Evolutionary conservation across 2,888 invertebrate genomes (phyloP), one percentile per base, ranked within the genome.

Genomic region (Tethea ocularis): DNA sequence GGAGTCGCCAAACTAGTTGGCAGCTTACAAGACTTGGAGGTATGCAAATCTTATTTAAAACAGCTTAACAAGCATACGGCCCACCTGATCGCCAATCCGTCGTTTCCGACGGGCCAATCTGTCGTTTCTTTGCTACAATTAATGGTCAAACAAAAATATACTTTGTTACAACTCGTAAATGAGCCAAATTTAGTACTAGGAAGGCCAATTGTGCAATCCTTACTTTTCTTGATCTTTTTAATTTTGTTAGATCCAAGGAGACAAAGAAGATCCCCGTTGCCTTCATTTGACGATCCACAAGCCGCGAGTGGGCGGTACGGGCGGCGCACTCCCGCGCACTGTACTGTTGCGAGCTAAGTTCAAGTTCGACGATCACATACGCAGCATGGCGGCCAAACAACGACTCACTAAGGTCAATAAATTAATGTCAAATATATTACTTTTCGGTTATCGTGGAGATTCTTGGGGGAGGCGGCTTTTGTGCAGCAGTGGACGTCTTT

Each of bases 381-480:
- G 99, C 33, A 99, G 99, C 82, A 99, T 99, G 99, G 99, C 99
- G 20, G 99, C 99, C 24, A 99, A 99, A 80, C 99, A 99, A 86
- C 86, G 96, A 51, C 87, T 96, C 7, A 95, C 95, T 1, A 96
- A 97, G 97, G 97, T 96, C 0, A 13, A 13, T 13, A 38, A 6
- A 2, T 1, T n/a, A 38, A 6, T n/a, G n/a, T n/a, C 2, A 7
- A 33, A 13, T 13, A 7, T 33, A 7, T 33, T 13, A 2, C 11
- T 26, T 26, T 5, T 26, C 6, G 2, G 26, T 2, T 26, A 26
- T 6, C 1, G 51, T 29, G 8, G 5, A 51, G 10, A 51, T n/a
- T n/a, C n/a, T n/a, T n/a, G n/a, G n/a, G n/a, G n/a, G n/a, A n/a
- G n/a, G n/a, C n/a, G n/a, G n/a, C n/a, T n/a, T n/a, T n/a, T n/a